These are phyloP conservation scores for Xyrauchen texanus DNA, from an alignment of 2,113 vertebrate species.

Conservation along the genomic window DNA sequence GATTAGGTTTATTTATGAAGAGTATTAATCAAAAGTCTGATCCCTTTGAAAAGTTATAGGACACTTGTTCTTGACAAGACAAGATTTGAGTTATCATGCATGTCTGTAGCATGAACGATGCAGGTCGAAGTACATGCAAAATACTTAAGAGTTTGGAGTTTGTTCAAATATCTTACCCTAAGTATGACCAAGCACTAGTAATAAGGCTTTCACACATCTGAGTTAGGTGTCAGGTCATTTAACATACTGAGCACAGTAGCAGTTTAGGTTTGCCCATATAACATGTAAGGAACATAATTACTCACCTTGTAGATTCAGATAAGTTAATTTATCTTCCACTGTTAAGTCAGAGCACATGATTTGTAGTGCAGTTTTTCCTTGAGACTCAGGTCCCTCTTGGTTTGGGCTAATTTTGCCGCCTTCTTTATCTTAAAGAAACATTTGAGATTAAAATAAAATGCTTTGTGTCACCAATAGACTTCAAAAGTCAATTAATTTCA, in stretches of 20 bases:
- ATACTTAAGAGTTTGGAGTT: too few relatives aligned
- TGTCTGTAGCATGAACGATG: too few relatives aligned
- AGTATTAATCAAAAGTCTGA: too few relatives aligned
- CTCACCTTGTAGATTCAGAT: slow-evolving; percentile 13
- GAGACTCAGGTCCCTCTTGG: slow-evolving; percentile 27
- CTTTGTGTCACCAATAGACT: too few relatives aligned
- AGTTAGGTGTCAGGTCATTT: not conserved
- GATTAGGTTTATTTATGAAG: too few relatives aligned
- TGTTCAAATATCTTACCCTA: not conserved
- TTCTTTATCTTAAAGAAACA: slow-evolving; percentile 24
- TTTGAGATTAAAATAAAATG: slow-evolving; percentile 18
- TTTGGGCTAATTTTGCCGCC: slow-evolving; percentile 24
- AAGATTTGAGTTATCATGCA: too few relatives aligned
- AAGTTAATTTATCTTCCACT: slow-evolving; percentile 8
- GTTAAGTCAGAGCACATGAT: not conserved
- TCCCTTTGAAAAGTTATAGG: too few relatives aligned
- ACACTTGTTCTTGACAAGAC: too few relatives aligned
- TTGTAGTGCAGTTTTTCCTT: slow-evolving; percentile 24
- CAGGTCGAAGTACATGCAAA: too few relatives aligned
- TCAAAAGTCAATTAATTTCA: too few relatives aligned
- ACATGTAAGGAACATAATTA: not conserved
- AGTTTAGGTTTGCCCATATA: not conserved
- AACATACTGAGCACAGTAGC: not conserved
- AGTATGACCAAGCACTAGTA: not conserved
- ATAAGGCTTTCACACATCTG: not conserved